Base-by-base conservation (phyloP, 2,888 invertebrate genomes). In the Philopedon plagiatum region DNA sequence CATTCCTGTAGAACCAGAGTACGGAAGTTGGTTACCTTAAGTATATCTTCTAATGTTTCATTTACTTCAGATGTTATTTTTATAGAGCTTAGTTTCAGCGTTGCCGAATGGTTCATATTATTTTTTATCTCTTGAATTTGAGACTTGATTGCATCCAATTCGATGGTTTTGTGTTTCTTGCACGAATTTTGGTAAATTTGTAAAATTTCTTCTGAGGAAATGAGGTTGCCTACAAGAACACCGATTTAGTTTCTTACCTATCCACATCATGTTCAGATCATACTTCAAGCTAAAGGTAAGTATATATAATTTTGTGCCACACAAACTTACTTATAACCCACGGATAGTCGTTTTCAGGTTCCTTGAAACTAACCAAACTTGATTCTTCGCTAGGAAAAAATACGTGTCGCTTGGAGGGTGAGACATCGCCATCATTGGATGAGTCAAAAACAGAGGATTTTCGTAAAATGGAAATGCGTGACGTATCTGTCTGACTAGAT, bases 11-110 rank as follows among this genome's bases (percentile, higher is more conserved):
- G 76, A 26, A 79, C 75, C 26, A 84, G 74, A 11, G 79, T 82
- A 58, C 80, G 80, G 73, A 85, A 85, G 76, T 83, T 84, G n/a
- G 80, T 74, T 19, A 84, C 79, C 78, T 82, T 82, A 26, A 85
- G 76, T 44, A 85, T 62, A 67, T 82, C 83, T 73, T 85, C 85
- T 5, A 84, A 69, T 5, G 84, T 84, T 66, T 85, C 84, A 61
- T 83, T 83, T 26, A 84, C 83, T 74, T 84, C 84, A 67, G 77
- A 77, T 13, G 83, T 82, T 64, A 84, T 77, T 70, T 78, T 81
- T 11, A 84, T 75, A 57, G 79, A 78, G 23, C 80, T 75, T 68
- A 85, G 75, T 73, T 82, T 84, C 54, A 85, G 75, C 39, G 76
- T 78, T 19, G 83, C 83, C n/a, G 84, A 83, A 75, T 81, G 81